phyloP scores from a whole-genome alignment of 2,797 vertebrate species.

The Sebastes elongatus region DNA sequence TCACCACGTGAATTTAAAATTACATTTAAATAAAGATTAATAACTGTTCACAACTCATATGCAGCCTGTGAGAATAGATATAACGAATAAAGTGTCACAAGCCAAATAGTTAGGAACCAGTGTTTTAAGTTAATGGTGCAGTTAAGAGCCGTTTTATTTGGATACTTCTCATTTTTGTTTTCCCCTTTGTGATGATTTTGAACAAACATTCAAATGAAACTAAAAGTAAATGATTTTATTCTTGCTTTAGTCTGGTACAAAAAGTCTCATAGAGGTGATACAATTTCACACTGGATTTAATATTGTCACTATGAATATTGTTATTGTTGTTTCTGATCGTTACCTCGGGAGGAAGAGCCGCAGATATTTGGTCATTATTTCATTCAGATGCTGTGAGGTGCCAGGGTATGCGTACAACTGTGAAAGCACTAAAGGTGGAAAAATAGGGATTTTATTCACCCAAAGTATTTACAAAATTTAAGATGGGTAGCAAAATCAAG shows the following conservation, averaged over 20 bases:
- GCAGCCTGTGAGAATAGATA: neutral
- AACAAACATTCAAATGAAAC: neutral
- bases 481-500: too few species aligned
- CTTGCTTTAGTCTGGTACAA: neutral
- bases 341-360: neutral
- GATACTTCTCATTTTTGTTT: neutral
- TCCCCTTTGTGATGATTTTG: neutral
- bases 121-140: neutral
- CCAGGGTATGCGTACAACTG: too few species aligned
- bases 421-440: too few species aligned
- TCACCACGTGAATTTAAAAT: neutral
- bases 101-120: neutral
- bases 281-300: neutral
- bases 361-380: conserved; percentile 7
- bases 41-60: neutral
- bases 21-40: neutral
- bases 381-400: neutral
- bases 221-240: neutral
- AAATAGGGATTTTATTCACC: too few species aligned
- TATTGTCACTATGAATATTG: neutral
- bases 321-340: neutral
- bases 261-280: neutral
- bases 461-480: too few species aligned
- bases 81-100: neutral
- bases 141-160: neutral